Percentiles rank a stretch among this genome's conserved stretches.
These are phyloP conservation scores for Tubiluchus corallicola DNA, from an alignment of 2,888 invertebrate species.

Conservation along the genomic window DNA sequence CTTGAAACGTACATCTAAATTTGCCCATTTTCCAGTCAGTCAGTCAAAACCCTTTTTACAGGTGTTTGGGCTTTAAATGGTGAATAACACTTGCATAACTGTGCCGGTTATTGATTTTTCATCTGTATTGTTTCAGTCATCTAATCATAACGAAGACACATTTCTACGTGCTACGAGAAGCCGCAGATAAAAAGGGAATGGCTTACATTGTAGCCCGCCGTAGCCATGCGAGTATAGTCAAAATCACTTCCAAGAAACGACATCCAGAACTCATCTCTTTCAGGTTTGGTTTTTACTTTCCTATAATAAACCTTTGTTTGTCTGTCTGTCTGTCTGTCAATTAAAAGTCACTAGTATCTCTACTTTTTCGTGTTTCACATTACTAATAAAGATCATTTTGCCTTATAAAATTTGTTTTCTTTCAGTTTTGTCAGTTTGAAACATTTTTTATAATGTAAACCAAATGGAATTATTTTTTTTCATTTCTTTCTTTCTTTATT, in stretches of 20 bases:
- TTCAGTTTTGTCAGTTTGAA: too few species aligned
- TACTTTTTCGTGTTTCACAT: too few species aligned
- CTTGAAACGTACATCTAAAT: not conserved
- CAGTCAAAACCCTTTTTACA: slow-evolving; percentile 8
- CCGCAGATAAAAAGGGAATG: slow-evolving; percentile 45
- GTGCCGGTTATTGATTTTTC: slow-evolving; percentile 10
- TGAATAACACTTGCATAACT: not conserved
- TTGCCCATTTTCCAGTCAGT: not conserved
- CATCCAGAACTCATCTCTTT: slow-evolving; percentile 92
- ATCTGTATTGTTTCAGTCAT: slow-evolving; percentile 40
- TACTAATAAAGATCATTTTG: too few species aligned
- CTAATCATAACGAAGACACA: slow-evolving; percentile 67
- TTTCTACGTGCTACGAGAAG: slow-evolving; percentile 54
- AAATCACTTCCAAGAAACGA: slow-evolving; percentile 87
- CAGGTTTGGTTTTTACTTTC: too few species aligned
- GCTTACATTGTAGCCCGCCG: slow-evolving; percentile 71
- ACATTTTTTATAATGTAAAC: too few species aligned
- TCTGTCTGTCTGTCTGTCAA: too few species aligned
- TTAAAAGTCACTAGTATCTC: too few species aligned
- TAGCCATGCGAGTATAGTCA: slow-evolving; percentile 74
- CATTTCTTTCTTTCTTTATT: too few species aligned
- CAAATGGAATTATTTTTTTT: too few species aligned
- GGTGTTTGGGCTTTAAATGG: slow-evolving; percentile 13
- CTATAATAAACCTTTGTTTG: too few species aligned
- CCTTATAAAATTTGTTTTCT: too few species aligned